Conservation (phyloP, 2,113 vertebrate species). For the Triplophysa tibetana region DNA sequence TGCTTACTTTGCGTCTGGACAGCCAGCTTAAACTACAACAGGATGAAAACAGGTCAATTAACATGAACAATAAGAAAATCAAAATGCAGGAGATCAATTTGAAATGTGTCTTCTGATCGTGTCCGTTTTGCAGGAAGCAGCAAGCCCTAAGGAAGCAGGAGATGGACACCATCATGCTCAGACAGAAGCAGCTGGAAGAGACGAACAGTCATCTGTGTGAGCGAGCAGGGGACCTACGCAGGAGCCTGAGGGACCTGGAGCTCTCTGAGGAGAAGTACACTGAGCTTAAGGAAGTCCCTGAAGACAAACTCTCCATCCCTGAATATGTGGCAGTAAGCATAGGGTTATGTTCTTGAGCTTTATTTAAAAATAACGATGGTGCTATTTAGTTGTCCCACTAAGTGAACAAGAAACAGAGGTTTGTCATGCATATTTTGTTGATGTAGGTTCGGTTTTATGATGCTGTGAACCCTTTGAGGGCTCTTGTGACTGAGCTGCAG, state of each 20-base stretch:
- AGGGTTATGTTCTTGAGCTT: not conserved
- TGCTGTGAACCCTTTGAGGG: conserved; percentile 78
- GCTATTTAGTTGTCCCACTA: not conserved
- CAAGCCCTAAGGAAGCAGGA: conserved; percentile 91
- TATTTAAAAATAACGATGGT: not conserved
- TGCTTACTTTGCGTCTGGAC: conserved; percentile 88
- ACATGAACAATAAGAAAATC: not conserved
- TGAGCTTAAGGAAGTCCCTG: conserved; percentile 81
- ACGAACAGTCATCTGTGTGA: conserved; percentile 88
- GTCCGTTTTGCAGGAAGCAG: conserved; percentile 79
- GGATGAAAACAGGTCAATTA: conserved; percentile 87
- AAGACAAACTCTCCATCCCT: conserved; percentile 89
- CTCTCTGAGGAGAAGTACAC: conserved; percentile 82
- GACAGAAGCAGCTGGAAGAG: conserved; percentile 93
- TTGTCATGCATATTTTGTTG: conserved; percentile 8
- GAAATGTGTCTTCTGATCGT: not conserved
- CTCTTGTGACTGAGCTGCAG: conserved; percentile 79
- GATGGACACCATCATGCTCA: conserved; percentile 88
- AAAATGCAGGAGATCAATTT: no score
- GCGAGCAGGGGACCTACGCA: conserved; percentile 85
- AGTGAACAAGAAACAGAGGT: not conserved
- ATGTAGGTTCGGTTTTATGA: conserved; percentile 87
- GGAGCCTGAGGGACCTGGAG: conserved; percentile 85
- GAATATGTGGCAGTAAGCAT: conserved; percentile 91
- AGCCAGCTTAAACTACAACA: conserved; percentile 88